Conservation (phyloP, 2,888 invertebrate genomes). For the Cyaniris semiargus region DNA sequence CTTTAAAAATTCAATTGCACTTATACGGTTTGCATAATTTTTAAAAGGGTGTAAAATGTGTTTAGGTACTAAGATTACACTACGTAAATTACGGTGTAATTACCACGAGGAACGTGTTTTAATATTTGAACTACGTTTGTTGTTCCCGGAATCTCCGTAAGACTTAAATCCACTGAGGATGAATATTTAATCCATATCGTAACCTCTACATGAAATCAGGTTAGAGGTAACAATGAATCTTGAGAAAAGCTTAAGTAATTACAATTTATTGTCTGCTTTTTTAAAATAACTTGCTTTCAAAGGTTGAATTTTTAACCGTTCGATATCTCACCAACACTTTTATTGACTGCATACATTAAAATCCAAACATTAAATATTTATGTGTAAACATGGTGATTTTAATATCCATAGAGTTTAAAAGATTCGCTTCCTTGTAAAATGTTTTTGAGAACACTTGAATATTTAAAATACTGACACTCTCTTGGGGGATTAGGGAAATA, state of each 20-base stretch:
- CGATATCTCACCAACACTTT: not conserved
- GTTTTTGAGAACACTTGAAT: constrained; percentile 5
- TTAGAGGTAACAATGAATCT: constrained; percentile 21
- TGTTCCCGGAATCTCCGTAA: not conserved
- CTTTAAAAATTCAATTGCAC: not conserved
- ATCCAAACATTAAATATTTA: not conserved
- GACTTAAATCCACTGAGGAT: constrained; percentile 16
- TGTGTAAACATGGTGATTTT: not conserved
- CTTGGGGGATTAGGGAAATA: constrained; percentile 16
- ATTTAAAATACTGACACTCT: constrained; percentile 24
- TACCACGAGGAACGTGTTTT: not conserved
- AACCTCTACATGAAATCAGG: constrained; percentile 8
- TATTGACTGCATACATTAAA: too few species aligned
- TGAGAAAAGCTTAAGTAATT: not conserved
- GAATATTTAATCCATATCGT: constrained; percentile 9
- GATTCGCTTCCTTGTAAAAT: constrained; percentile 14
- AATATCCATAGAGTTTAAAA: constrained; percentile 12
- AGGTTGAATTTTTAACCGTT: not conserved
- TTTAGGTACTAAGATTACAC: not conserved
- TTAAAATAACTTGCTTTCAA: not conserved
- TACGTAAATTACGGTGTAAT: not conserved
- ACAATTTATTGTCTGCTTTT: not conserved
- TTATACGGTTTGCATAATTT: not conserved
- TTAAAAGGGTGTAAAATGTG: not conserved
- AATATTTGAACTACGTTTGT: constrained; percentile 15